phyloP scores from a whole-genome alignment of 2,797 vertebrate species.

The Acrocephalus scirpaceus region DNA sequence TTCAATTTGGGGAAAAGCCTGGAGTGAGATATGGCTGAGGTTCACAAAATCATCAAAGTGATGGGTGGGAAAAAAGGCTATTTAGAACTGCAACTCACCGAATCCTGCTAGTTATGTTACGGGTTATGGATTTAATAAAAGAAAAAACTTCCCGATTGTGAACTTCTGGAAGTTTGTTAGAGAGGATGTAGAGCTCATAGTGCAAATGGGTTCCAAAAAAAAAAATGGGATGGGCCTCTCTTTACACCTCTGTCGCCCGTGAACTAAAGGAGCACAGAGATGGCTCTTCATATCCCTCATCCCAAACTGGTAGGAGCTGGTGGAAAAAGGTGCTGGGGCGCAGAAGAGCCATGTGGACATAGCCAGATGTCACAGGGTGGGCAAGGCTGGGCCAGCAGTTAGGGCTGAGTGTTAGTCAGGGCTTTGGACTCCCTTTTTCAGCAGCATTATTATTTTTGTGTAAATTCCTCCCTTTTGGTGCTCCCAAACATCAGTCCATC shows the following conservation, averaged over 20 bases:
- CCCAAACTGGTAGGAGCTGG: neutral
- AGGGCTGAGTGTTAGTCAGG: neutral
- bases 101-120: neutral
- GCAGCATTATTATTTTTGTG: neutral
- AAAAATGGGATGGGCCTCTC: neutral
- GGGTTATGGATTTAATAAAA: neutral
- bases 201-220: neutral
- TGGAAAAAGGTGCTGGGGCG: accelerated
- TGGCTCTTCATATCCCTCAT: neutral
- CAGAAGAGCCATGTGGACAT: neutral
- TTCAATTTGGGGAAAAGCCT: neutral
- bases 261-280: neutral
- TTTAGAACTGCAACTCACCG: neutral
- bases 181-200: neutral
- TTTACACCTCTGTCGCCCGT: neutral
- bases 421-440: neutral
- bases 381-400: neutral
- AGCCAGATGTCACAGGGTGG: neutral
- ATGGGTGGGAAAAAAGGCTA: neutral
- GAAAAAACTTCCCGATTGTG: neutral
- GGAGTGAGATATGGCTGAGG: neutral
- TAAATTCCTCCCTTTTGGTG: neutral
- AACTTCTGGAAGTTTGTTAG: neutral
- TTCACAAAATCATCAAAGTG: neutral
- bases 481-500: neutral